Evolutionary conservation across 2,797 vertebrate genomes (phyloP).

Genomic region (Manis pentadactyla): DNA sequence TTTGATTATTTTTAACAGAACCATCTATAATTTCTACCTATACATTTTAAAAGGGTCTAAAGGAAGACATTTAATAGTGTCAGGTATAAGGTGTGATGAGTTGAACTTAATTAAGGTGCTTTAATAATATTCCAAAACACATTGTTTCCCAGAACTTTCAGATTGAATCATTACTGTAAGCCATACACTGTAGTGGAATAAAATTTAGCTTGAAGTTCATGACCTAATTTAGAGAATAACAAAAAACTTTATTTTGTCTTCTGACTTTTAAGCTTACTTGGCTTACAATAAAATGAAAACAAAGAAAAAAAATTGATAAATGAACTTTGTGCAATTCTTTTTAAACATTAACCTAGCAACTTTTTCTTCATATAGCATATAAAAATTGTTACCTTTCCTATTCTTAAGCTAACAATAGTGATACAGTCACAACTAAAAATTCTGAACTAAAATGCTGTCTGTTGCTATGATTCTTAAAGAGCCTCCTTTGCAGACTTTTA

Average conservation of each 20-base stretch:
- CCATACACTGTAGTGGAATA: not conserved
- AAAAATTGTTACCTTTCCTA: constrained; percentile 61
- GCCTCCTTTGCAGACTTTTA: constrained; percentile 39
- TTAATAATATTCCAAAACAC: not conserved
- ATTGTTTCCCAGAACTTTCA: not conserved
- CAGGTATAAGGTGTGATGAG: not conserved
- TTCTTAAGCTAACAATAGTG: constrained; percentile 53
- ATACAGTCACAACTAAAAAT: constrained; percentile 61
- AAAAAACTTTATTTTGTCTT: not conserved
- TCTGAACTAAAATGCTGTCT: constrained; percentile 62
- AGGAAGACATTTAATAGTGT: not conserved
- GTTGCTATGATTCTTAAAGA: constrained; percentile 69
- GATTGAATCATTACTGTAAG: not conserved
- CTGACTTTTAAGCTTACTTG: not conserved
- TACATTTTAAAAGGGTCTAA: not conserved
- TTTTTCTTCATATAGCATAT: constrained; percentile 18
- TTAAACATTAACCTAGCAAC: constrained; percentile 65
- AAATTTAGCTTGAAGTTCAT: not conserved
- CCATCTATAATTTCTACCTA: not conserved
- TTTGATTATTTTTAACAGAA: constrained; percentile 31
- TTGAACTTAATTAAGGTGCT: constrained; percentile 13
- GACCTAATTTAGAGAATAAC: not conserved
- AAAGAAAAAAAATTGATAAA: constrained; percentile 35
- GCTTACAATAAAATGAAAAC: constrained; percentile 18
- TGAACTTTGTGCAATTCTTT: constrained; percentile 53